Conservation (phyloP, 2,113 vertebrate species). For the Porphyrio hochstetteri region DNA sequence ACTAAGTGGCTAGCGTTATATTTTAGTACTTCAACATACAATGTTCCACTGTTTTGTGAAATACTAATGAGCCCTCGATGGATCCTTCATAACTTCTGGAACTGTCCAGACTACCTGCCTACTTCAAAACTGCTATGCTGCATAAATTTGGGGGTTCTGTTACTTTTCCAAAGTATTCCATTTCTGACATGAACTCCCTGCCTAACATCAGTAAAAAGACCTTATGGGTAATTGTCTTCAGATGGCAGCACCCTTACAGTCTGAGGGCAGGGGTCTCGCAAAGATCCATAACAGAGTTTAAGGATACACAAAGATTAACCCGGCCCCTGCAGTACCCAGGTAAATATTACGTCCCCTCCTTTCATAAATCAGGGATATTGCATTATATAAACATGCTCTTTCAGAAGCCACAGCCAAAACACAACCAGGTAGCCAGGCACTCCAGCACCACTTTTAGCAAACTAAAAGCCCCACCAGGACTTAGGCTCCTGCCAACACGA, state of each 20-base stretch:
- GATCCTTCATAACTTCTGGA: background rate
- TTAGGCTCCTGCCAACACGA: rapidly evolving
- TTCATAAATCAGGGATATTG: background rate
- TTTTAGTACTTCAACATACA: background rate
- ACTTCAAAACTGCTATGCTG: background rate
- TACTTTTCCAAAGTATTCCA: background rate
- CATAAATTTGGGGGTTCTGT: background rate
- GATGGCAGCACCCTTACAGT: background rate
- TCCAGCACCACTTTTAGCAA: background rate
- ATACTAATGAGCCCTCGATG: background rate
- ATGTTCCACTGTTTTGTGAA: background rate
- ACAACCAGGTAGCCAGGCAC: background rate
- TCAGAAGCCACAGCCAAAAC: background rate
- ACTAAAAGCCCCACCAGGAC: background rate
- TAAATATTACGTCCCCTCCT: background rate
- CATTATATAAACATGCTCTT: background rate
- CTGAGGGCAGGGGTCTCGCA: background rate
- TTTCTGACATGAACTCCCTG: background rate
- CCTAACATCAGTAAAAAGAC: background rate
- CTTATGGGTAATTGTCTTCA: background rate
- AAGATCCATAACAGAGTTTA: background rate
- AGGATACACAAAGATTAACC: background rate
- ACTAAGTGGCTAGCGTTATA: background rate
- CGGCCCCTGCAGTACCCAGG: background rate
- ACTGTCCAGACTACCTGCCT: background rate